A percentile compares a stretch with the other conserved stretches of the same genome.
These are phyloP conservation scores for Anser cygnoides DNA, from an alignment of 2,113 vertebrate species.

Conservation along the genomic window DNA sequence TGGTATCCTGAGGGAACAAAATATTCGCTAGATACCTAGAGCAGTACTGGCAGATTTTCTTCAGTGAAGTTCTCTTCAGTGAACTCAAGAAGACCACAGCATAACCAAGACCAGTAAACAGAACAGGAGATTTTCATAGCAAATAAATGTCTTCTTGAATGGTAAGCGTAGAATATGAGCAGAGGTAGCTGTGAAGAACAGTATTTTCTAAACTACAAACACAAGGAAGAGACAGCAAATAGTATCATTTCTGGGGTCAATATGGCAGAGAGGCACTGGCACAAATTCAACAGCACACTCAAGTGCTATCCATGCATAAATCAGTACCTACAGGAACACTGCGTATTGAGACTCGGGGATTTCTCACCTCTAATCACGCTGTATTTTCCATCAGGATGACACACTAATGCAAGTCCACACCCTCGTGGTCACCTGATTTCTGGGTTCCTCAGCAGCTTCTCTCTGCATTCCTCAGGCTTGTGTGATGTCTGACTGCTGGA, in stretches of 20 bases:
- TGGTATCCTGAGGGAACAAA: background rate
- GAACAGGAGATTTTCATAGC: background rate
- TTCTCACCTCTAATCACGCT: background rate
- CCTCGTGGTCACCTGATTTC: background rate
- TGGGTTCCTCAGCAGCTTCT: background rate
- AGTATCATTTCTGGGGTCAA: background rate
- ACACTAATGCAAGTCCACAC: background rate
- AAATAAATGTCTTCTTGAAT: background rate
- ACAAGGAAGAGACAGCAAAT: background rate
- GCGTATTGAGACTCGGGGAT: background rate
- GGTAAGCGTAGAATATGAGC: background rate
- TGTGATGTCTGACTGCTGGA: background rate
- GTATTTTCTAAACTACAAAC: background rate
- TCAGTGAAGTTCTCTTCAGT: background rate
- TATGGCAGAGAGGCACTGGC: background rate
- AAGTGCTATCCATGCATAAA: background rate
- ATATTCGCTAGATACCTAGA: background rate
- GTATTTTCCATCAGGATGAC: accelerated
- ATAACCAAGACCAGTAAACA: background rate
- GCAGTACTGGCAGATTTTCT: background rate
- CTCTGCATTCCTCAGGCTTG: background rate
- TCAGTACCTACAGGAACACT: background rate
- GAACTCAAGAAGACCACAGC: background rate
- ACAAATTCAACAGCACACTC: background rate
- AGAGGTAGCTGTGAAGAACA: background rate